Base-by-base conservation (phyloP, 2,888 invertebrate species). In the Sthenelais limicola region DNA sequence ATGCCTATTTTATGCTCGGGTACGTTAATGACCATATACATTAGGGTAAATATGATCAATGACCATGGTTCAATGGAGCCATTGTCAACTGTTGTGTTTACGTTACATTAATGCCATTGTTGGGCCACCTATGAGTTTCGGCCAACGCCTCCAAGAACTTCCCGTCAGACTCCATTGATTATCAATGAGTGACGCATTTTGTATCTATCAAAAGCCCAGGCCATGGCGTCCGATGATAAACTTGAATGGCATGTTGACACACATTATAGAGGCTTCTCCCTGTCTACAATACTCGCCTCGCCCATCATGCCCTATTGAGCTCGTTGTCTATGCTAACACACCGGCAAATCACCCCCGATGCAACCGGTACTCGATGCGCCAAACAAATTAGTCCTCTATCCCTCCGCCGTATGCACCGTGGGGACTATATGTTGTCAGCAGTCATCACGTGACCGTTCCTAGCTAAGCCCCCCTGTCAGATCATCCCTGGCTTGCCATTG, bases 381-480 rank as follows among this genome's bases (percentile, higher is more conserved):
- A 62, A 62, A 62, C 62, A 62, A 62, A 62, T 62, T 62, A 62
- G 62, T 62, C 38, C 62, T 35, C 62, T 7, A 62, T 15, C 5
- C 62, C 62, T 21, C 9, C 56, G 38, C 62, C 35, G 62, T 38
- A 62, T 62, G 38, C 38, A 35, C 38, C 24, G 62, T 43, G 38
- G 24, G 62, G 21, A 35, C 38, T 35, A 62, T 38, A 43, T 62
- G 62, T 21, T 38, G 62, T 62, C 62, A 62, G 28, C 38, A 38
- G 38, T 21, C 24, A 62, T 62, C 62, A 62, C 62, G 62, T 62
- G 62, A 62, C 62, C 26, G 21, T 35, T 62, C 38, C 38, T 62
- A 35, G 43, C 43, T 35, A 43, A 35, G 62, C 35, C 62, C 12
- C 26, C 24, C 62, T 35, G 62, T 38, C 35, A 24, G 38, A n/a